Evolutionary conservation across 2,888 invertebrate species (phyloP).

Genomic region (Nesidiocoris tenuis): DNA sequence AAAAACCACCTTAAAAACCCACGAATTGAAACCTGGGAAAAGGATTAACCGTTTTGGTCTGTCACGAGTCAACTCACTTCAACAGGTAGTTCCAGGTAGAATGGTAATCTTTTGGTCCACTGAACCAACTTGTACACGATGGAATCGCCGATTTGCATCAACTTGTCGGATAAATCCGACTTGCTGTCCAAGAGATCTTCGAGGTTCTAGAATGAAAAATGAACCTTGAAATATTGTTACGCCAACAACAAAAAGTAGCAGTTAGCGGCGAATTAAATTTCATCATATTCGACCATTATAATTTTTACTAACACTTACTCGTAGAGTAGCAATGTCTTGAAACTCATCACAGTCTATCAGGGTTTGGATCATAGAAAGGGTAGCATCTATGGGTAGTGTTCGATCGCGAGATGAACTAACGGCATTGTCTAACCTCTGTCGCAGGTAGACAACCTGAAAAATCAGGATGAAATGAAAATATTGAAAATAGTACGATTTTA

Average conservation of each 20-base stretch:
- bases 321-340: conserved; percentile 88
- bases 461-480: too few species aligned
- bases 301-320: conserved; percentile 56
- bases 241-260: background rate
- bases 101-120: conserved; percentile 97
- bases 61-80: conserved; percentile 67
- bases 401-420: conserved; percentile 83
- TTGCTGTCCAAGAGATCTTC: conserved; percentile 88
- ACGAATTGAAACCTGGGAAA: too few species aligned
- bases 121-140: conserved; percentile 97
- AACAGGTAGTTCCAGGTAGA: conserved; percentile 93
- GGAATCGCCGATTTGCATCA: conserved; percentile 95
- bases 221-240: too few species aligned
- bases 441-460: conserved; percentile 72
- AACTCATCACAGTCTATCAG: conserved; percentile 95
- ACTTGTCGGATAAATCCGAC: conserved; percentile 85
- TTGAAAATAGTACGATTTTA: background rate
- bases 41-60: too few species aligned
- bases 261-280: background rate
- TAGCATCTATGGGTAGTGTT: conserved; percentile 77
- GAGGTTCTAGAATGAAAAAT: conserved; percentile 67
- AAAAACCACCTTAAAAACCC: too few species aligned
- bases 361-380: conserved; percentile 84
- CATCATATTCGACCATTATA: too few species aligned
- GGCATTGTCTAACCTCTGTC: conserved; percentile 83